Evolutionary conservation across 1,140 invertebrate species (phyloP).

Genomic region (Triops cancriformis): DNA sequence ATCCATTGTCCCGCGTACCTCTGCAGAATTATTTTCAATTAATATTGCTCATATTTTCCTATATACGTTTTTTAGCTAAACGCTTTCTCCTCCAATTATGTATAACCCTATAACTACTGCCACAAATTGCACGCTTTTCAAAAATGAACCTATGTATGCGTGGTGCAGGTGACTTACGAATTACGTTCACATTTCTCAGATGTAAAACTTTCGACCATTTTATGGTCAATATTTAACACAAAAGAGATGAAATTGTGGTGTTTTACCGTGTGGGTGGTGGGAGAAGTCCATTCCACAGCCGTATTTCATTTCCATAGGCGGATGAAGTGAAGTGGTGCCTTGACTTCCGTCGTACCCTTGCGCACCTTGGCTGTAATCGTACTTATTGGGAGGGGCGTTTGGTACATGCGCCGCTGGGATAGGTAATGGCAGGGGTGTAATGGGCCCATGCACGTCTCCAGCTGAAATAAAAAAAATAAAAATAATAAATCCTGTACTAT

Average conservation of each 20-base stretch:
- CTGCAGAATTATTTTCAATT: background rate
- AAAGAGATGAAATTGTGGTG: background rate
- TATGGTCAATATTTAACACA: background rate
- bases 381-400: constrained; percentile 42
- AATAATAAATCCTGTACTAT: background rate
- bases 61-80: no score
- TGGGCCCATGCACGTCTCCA: constrained; percentile 33
- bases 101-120: no score
- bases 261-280: constrained; percentile 46
- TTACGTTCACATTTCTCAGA: no score
- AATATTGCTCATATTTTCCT: background rate
- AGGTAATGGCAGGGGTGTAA: constrained; percentile 41
- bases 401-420: constrained; percentile 32
- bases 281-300: constrained; percentile 61
- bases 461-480: background rate
- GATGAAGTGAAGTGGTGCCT: constrained; percentile 43
- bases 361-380: constrained; percentile 44
- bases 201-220: no score
- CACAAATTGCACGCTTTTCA: no score
- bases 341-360: constrained; percentile 39
- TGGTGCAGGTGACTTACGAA: no score
- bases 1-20: constrained; percentile 30
- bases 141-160: background rate
- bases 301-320: constrained; percentile 55
- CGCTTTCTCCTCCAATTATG: no score